Base-by-base conservation (phyloP, 2,113 vertebrate species). In the Oncorhynchus nerka region DNA sequence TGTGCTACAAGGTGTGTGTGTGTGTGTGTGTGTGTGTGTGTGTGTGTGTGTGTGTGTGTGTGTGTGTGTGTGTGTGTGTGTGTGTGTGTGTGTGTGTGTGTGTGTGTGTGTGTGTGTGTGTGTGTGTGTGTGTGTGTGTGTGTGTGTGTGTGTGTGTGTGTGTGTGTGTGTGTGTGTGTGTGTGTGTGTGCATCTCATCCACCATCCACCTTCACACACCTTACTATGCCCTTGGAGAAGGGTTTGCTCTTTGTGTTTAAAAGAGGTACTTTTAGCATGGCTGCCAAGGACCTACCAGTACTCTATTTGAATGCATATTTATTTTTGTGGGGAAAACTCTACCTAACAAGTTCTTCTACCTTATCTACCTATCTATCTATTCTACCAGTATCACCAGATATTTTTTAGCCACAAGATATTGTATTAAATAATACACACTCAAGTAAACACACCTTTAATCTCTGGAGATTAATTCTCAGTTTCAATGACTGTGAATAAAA, bases 241-340 rank as follows among this genome's bases (percentile, higher is more conserved):
- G 15, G 49, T 51, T 51, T 51, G 9, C 49, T 51, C 34, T 39
- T 39, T 4, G 15, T 51, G 11, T 51, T 51, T 51, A 15, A 51
- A 51, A 16, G 0, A 16, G 15, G 49, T 51, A 9, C 15, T 51
- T 64, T 89, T 84, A 89, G 75, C 72, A 83, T 83, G 75, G 77
- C 70, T 81, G 84, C 83, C 83, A 79, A 85, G 79, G 34, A 71
- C 64, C 70, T 75, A 70, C 80, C 72, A 74, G 55, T 55, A 55
- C 49, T 55, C 49, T 55, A 55, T 15, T 55, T 55, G 16, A 55
- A 55, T 55, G 1, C 15, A 74, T 68, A 57, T 75, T 80, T 70
- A 64, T 80, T 74, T 77, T 81, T 76, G 73, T 82, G 75, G 12
- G 48, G 70, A 55, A 68, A 68, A 70, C 16, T 8, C 4, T 15